phyloP scores from a whole-genome alignment of 2,113 vertebrate species.

The Antechinus stuartii region DNA sequence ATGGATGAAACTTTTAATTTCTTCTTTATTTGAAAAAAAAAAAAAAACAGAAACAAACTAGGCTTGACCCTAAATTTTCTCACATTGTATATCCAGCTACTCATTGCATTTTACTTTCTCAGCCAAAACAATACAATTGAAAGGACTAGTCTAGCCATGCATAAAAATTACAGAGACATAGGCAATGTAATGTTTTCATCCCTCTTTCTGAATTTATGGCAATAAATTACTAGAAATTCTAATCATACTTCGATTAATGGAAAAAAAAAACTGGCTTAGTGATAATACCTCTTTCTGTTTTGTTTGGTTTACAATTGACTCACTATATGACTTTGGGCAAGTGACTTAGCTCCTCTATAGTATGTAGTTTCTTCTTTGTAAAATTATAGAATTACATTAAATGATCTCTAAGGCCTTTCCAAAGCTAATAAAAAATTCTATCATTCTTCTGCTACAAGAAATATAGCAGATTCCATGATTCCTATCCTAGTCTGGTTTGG shows the following conservation, averaged over 20 bases:
- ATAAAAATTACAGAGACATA: neutral
- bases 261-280: neutral
- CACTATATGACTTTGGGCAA: neutral
- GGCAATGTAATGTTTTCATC: neutral
- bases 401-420: neutral
- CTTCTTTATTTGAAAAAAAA: neutral
- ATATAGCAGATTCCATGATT: neutral
- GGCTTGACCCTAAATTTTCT: neutral
- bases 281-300: neutral
- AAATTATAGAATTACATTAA: neutral
- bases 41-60: neutral
- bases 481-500: neutral
- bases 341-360: neutral
- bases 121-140: neutral
- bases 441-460: neutral
- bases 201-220: neutral
- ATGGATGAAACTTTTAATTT: neutral
- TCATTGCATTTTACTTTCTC: neutral
- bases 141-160: neutral
- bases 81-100: neutral
- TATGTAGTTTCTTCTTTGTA: neutral
- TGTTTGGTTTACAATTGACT: neutral
- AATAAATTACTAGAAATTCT: neutral
- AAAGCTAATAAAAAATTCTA: neutral
- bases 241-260: neutral